Evolutionary conservation across 2,113 vertebrate genomes (phyloP).

Genomic region (Pontoporia blainvillei): DNA sequence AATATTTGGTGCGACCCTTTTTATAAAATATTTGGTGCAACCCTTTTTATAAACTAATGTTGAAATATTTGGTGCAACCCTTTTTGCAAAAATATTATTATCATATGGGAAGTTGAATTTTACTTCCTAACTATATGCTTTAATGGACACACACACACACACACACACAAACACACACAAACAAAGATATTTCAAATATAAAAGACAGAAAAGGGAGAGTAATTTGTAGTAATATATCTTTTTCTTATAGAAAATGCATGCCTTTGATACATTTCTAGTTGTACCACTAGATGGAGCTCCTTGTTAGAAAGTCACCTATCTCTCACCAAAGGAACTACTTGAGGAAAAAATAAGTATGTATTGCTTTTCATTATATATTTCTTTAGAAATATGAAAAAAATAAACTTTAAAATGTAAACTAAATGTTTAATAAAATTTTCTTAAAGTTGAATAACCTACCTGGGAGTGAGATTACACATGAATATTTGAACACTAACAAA

Average conservation of each 20-base stretch:
- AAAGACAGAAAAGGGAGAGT: neutral
- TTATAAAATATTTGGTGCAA: neutral
- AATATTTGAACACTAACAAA: neutral
- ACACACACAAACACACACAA: neutral
- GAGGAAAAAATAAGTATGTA: neutral
- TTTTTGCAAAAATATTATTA: neutral
- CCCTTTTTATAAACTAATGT: neutral
- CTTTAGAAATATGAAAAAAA: neutral
- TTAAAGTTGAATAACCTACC: neutral
- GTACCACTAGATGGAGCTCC: slow-evolving; percentile 77
- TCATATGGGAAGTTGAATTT: neutral
- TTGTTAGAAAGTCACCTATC: slow-evolving; percentile 52
- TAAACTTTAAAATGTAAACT: neutral
- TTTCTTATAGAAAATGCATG: neutral
- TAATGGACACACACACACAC: neutral
- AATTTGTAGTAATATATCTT: neutral
- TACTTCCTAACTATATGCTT: neutral
- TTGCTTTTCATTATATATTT: neutral
- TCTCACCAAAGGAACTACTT: neutral
- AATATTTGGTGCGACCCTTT: neutral
- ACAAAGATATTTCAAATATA: neutral
- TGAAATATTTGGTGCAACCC: neutral
- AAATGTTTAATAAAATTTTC: neutral
- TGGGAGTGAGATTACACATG: neutral
- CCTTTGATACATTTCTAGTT: neutral